These are phyloP conservation scores for Hystrix brachyura DNA, from an alignment of 2,113 vertebrate species.

Conservation along the genomic window DNA sequence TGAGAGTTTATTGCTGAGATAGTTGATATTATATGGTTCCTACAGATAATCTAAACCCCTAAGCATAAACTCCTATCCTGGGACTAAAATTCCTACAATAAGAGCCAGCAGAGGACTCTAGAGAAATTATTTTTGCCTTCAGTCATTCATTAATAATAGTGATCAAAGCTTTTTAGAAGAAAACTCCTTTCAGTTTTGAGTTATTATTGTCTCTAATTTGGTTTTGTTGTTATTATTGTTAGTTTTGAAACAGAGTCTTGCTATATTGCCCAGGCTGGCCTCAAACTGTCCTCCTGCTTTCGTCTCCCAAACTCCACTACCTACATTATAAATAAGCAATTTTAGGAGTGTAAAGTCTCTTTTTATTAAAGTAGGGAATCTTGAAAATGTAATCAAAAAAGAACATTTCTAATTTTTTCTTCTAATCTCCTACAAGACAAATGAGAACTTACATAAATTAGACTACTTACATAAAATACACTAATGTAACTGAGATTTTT, in stretches of 20 bases:
- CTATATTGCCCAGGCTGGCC: not conserved
- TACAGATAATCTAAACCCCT: not conserved
- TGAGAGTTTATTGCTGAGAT: constrained; percentile 19
- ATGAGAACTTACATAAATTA: constrained; percentile 26
- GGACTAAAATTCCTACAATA: constrained; percentile 41
- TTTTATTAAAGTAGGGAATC: constrained; percentile 18
- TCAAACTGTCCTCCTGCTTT: not conserved
- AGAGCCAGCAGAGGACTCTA: not conserved
- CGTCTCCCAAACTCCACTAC: not conserved
- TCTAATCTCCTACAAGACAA: constrained; percentile 47
- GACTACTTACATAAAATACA: not conserved
- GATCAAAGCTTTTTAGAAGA: constrained; percentile 25
- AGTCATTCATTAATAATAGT: constrained; percentile 1
- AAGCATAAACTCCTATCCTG: not conserved
- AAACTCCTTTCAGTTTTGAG: not conserved
- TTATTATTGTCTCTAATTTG: not conserved
- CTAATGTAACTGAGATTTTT: constrained; percentile 11
- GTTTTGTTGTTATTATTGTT: not conserved
- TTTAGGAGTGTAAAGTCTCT: constrained; percentile 32
- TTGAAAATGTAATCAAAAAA: constrained; percentile 29
- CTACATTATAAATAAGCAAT: constrained; percentile 1
- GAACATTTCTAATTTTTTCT: constrained; percentile 8
- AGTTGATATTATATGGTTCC: not conserved
- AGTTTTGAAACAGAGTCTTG: not conserved
- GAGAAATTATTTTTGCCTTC: not conserved